Conservation (phyloP, 2,888 invertebrate species). For the Clunio marinus region DNA sequence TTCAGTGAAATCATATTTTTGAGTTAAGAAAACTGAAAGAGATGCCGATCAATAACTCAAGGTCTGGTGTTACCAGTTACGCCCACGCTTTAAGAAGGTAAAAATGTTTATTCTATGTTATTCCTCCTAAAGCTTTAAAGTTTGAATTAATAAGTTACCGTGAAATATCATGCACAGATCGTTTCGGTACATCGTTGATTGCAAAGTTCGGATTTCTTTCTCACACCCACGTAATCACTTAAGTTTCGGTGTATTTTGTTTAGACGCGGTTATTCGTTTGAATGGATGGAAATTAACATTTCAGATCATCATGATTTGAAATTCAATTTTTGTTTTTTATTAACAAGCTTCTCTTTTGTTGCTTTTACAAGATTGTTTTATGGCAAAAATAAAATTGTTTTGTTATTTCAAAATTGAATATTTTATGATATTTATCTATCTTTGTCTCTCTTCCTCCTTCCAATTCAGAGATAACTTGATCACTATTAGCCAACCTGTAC, state of each 20-base stretch:
- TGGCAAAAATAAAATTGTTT: background rate
- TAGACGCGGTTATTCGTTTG: background rate
- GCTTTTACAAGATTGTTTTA: background rate
- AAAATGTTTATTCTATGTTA: background rate
- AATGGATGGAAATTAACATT: background rate
- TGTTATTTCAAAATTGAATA: background rate
- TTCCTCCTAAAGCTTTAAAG: background rate
- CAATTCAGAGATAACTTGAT: slow-evolving; percentile 7
- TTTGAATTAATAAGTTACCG: background rate
- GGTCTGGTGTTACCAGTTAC: background rate
- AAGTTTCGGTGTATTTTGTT: background rate
- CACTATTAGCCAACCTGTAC: background rate
- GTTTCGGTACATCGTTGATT: slow-evolving; percentile 5
- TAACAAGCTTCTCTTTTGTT: background rate
- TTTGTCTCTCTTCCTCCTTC: background rate
- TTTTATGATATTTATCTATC: too few relatives aligned
- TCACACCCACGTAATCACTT: slow-evolving; percentile 16
- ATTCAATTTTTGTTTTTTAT: background rate
- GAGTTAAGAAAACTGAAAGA: background rate
- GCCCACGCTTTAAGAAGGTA: slow-evolving; percentile 17
- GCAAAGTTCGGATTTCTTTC: slow-evolving; percentile 17
- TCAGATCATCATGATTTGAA: slow-evolving; percentile 2
- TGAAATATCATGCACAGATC: background rate
- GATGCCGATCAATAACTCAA: slow-evolving; percentile 31
- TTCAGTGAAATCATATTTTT: background rate